phyloP scores from a whole-genome alignment of 2,113 vertebrate genomes.

The Maccullochella peelii region DNA sequence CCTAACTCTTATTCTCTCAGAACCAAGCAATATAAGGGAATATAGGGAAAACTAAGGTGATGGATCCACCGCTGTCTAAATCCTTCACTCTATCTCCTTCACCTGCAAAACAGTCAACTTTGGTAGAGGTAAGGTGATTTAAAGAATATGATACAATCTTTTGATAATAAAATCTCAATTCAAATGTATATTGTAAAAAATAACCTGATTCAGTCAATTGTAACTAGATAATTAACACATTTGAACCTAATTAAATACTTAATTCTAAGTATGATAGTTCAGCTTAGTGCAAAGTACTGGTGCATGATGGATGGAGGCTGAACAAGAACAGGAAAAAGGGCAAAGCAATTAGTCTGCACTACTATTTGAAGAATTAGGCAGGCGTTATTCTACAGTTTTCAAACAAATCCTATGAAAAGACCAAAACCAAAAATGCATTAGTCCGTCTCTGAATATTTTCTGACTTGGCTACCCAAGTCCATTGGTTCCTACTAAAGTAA shows the following conservation, averaged over 20 bases:
- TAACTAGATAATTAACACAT: background rate
- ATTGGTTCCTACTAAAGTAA: background rate
- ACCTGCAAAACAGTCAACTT: background rate
- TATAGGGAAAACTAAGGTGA: background rate
- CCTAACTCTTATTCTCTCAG: conserved; percentile 1
- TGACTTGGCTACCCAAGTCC: background rate
- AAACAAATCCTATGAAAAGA: background rate
- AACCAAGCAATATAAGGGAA: conserved; percentile 15
- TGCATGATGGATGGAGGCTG: background rate
- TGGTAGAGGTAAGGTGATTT: background rate
- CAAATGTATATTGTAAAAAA: background rate
- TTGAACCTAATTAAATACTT: background rate
- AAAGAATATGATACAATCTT: background rate
- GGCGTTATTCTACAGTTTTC: background rate
- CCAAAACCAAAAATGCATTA: background rate
- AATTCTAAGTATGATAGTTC: background rate
- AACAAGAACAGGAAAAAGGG: background rate
- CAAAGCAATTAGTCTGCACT: background rate
- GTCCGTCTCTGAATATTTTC: background rate
- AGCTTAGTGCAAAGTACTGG: background rate
- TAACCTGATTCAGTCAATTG: background rate
- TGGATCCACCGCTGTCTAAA: conserved; percentile 5
- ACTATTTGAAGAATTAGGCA: background rate
- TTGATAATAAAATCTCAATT: background rate
- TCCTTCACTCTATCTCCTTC: background rate